These are phyloP conservation scores for Sarcophaga bullata DNA, from an alignment of 1,140 invertebrate genomes.

Conservation along the genomic window DNA sequence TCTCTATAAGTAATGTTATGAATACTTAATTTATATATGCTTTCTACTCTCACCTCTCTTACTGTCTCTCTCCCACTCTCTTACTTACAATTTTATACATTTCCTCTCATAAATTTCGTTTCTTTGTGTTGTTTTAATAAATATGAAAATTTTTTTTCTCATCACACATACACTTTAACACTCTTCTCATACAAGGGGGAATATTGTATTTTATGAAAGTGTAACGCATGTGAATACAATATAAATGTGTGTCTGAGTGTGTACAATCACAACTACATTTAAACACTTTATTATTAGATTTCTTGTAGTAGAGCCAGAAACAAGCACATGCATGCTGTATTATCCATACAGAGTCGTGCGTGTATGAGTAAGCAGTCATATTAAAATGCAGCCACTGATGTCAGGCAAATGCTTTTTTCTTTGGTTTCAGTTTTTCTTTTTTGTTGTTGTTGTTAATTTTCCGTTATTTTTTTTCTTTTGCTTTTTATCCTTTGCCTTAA, in stretches of 20 bases:
- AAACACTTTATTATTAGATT: no score
- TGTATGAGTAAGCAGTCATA: neutral
- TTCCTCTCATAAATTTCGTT: neutral
- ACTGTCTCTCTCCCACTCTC: neutral
- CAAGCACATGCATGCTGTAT: neutral
- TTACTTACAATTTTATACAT: neutral
- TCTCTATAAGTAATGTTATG: constrained; percentile 27
- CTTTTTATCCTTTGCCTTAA: neutral
- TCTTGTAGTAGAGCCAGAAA: neutral
- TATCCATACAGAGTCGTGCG: no score
- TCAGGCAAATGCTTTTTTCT: constrained; percentile 17
- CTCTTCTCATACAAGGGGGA: no score
- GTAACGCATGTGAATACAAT: no score
- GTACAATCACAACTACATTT: no score
- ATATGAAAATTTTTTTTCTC: no score
- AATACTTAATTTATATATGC: constrained; percentile 21
- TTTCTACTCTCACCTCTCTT: neutral
- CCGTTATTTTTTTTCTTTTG: neutral
- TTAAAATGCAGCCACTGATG: constrained; percentile 39
- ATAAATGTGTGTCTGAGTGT: neutral
- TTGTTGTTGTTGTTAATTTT: no score
- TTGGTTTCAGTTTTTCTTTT: neutral
- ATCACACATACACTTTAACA: no score
- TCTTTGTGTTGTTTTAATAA: neutral
- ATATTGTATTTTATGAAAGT: no score